A percentile compares a stretch with the other conserved stretches of the same genome.
Conservation (phyloP, 2,888 invertebrate species). For the Calliphora vomitoria region DNA sequence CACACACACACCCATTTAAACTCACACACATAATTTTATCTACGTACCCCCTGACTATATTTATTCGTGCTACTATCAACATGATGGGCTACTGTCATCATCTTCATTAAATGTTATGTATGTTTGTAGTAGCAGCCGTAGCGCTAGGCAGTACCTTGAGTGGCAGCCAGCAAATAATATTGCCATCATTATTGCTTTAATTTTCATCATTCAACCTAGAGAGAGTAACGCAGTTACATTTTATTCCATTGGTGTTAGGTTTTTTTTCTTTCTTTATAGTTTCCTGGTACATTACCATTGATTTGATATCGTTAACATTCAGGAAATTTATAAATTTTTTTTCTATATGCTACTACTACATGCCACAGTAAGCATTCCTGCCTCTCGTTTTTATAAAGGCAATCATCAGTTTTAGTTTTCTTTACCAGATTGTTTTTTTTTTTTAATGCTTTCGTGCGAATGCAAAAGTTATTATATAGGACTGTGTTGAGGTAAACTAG, state of each 20-base stretch:
- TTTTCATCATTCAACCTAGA: conserved; percentile 54
- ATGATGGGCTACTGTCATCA: conserved; percentile 34
- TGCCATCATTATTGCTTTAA: conserved; percentile 66
- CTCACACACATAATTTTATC: background rate
- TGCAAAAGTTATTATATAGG: background rate
- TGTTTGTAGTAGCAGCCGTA: background rate
- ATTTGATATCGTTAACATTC: conserved; percentile 72
- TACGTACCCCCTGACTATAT: background rate
- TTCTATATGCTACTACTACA: background rate
- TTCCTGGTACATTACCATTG: conserved; percentile 66
- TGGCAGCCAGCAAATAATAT: conserved; percentile 55
- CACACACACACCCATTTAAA: background rate
- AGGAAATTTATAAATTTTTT: conserved; percentile 42
- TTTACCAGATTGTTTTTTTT: background rate
- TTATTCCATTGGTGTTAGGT: conserved; percentile 18
- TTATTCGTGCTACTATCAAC: conserved; percentile 15
- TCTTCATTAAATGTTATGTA: conserved; percentile 3
- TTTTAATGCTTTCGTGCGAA: background rate
- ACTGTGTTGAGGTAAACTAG: background rate
- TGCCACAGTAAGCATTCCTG: background rate
- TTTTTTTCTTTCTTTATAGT: conserved; percentile 52
- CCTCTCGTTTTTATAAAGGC: conserved; percentile 6
- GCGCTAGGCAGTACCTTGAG: conserved; percentile 27
- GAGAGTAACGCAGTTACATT: conserved; percentile 32
- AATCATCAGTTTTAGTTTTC: conserved; percentile 28